Percentiles rank a stretch among this genome's conserved stretches.
Evolutionary conservation across 2,113 vertebrate genomes (phyloP).

Genomic region (Brachypodius melanocephalos): DNA sequence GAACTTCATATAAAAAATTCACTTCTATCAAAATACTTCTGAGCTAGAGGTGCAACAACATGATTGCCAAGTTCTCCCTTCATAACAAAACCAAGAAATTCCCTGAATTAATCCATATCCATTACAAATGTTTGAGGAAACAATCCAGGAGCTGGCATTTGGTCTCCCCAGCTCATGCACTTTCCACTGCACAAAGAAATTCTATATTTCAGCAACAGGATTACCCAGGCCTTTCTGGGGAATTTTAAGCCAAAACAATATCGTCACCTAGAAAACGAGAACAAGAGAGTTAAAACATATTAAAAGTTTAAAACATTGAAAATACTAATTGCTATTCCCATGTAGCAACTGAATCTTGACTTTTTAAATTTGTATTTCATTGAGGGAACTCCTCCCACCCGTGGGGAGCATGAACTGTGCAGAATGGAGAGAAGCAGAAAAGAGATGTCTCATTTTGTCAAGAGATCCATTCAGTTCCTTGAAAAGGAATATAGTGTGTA

Average conservation of each 20-base stretch:
- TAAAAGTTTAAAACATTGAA: not conserved
- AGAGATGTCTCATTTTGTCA: not conserved
- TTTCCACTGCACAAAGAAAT: not conserved
- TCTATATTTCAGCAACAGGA: not conserved
- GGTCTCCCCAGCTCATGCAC: not conserved
- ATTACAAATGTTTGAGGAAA: not conserved
- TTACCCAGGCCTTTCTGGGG: not conserved
- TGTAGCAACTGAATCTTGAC: not conserved
- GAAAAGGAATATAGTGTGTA: not conserved
- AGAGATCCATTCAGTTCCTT: not conserved
- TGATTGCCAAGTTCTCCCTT: not conserved
- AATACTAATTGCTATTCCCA: not conserved
- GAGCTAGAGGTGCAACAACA: not conserved
- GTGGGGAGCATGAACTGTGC: not conserved
- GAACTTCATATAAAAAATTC: not conserved
- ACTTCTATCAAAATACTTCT: not conserved
- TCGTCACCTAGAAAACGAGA: not conserved
- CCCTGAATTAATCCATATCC: not conserved
- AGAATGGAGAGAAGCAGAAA: not conserved
- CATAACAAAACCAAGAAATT: not conserved
- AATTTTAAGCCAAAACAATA: not conserved
- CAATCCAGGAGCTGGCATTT: not conserved
- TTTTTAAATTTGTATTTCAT: not conserved
- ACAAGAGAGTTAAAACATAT: not conserved
- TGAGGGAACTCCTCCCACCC: constrained; percentile 24